phyloP scores from a whole-genome alignment of 2,797 vertebrate genomes.

The Manis javanica region DNA sequence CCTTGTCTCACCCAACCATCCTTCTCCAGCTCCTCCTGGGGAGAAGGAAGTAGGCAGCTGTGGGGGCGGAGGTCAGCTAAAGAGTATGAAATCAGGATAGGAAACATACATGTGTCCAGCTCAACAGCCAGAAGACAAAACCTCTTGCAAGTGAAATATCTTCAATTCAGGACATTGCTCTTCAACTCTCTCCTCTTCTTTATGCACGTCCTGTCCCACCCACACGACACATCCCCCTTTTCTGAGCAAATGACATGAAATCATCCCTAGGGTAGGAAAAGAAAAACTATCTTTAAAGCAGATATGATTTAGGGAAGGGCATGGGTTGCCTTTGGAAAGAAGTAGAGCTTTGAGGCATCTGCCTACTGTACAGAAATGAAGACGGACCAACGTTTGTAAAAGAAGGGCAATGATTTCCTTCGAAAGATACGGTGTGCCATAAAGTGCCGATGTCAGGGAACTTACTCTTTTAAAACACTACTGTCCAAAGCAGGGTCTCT shows the following conservation, averaged over 20 bases:
- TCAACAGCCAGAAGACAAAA: not conserved
- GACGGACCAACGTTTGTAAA: not conserved
- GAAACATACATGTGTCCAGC: slow-evolving; percentile 50
- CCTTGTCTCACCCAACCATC: slow-evolving; percentile 71
- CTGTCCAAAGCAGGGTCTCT: not conserved
- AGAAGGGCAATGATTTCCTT: not conserved
- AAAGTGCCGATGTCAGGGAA: not conserved
- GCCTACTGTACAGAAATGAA: not conserved
- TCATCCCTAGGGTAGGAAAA: not conserved
- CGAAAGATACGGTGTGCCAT: not conserved
- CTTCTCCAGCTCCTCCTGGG: slow-evolving; percentile 77
- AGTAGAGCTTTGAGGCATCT: not conserved
- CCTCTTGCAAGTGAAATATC: not conserved
- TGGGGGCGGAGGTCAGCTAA: not conserved
- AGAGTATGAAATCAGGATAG: slow-evolving; percentile 65
- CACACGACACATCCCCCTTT: not conserved
- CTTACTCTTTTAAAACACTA: not conserved
- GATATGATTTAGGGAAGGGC: not conserved
- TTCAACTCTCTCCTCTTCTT: not conserved
- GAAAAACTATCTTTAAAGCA: not conserved
- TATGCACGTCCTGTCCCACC: not conserved
- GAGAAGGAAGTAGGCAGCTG: slow-evolving; percentile 69
- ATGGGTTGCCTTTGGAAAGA: not conserved
- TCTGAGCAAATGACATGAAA: not conserved
- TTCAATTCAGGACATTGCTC: not conserved